These are phyloP conservation scores for Larimichthys polyactis DNA, from an alignment of 2,113 vertebrate species.

Conservation along the genomic window DNA sequence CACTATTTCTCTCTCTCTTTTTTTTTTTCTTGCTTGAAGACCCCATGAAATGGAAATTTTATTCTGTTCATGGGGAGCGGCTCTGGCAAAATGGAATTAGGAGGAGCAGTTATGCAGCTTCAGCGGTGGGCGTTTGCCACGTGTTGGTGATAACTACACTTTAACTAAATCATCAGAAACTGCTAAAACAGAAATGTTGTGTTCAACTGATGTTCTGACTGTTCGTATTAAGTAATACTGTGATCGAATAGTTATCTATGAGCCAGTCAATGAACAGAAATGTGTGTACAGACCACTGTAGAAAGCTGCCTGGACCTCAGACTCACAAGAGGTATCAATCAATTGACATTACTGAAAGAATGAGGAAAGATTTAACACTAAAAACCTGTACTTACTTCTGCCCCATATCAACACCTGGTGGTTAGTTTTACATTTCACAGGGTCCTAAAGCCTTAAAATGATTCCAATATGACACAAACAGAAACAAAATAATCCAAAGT, in stretches of 20 bases:
- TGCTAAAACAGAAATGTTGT: neutral
- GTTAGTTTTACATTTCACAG: constrained; percentile 54
- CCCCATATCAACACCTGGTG: constrained; percentile 6
- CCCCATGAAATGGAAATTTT: constrained; percentile 57
- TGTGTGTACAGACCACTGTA: neutral
- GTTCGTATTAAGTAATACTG: neutral
- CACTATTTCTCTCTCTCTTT: constrained; percentile 25
- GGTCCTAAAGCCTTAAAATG: constrained; percentile 37
- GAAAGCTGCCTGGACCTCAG: constrained; percentile 47
- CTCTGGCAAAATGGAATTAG: constrained; percentile 30
- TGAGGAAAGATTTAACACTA: constrained; percentile 1
- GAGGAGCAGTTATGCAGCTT: constrained; percentile 5
- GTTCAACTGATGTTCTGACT: constrained; percentile 2
- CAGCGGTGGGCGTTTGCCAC: neutral
- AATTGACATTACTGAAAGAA: neutral
- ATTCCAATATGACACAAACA: constrained; percentile 30
- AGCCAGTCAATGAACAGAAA: constrained; percentile 5
- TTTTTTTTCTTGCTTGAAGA: constrained; percentile 32
- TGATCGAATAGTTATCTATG: constrained; percentile 1
- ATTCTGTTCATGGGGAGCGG: constrained; percentile 18
- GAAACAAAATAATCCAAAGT: constrained; percentile 54
- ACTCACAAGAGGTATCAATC: constrained; percentile 20
- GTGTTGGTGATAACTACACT: constrained; percentile 1
- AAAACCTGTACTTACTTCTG: constrained; percentile 5
- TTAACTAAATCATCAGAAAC: constrained; percentile 5